Conservation (phyloP, 2,888 invertebrate genomes). For the Lasius fuliginosus region DNA sequence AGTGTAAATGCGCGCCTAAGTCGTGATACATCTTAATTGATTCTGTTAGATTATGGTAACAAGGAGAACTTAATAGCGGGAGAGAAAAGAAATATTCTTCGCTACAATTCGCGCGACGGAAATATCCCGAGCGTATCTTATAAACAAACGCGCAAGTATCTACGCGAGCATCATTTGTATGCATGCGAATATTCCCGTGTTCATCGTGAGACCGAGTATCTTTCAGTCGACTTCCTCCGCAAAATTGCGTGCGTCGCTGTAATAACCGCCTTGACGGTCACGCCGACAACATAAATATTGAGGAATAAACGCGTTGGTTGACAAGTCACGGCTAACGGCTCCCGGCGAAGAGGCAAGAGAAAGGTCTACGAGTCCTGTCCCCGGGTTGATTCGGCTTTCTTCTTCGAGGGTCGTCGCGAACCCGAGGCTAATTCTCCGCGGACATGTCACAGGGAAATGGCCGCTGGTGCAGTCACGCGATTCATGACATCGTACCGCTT, state of each 20-base stretch:
- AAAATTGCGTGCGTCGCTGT: conserved; percentile 74
- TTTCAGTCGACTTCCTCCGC: background rate
- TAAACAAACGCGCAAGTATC: background rate
- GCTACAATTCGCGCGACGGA: conserved; percentile 8
- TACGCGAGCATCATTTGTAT: conserved; percentile 5
- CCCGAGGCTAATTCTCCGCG: conserved; percentile 41
- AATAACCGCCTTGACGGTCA: conserved; percentile 66
- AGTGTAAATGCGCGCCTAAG: conserved; percentile 69
- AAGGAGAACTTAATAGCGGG: conserved; percentile 68
- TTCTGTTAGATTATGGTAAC: conserved; percentile 63
- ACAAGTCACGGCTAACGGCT: conserved; percentile 47
- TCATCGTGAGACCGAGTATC: conserved; percentile 8
- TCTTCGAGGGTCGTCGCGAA: conserved; percentile 48
- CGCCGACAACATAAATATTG: conserved; percentile 79
- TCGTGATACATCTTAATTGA: conserved; percentile 73
- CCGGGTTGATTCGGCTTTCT: conserved; percentile 49
- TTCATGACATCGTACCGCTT: conserved; percentile 82
- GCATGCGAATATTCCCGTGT: background rate
- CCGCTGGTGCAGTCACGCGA: conserved; percentile 80
- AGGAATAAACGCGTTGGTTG: conserved; percentile 74
- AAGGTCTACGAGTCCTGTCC: conserved; percentile 15
- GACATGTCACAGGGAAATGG: conserved; percentile 49
- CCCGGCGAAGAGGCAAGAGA: conserved; percentile 32
- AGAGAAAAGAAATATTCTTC: conserved; percentile 55
- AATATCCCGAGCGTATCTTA: background rate